Percentiles rank a stretch among this genome's conserved stretches.
Conservation (phyloP, 2,888 invertebrate genomes). For the Thymelicus sylvestris region DNA sequence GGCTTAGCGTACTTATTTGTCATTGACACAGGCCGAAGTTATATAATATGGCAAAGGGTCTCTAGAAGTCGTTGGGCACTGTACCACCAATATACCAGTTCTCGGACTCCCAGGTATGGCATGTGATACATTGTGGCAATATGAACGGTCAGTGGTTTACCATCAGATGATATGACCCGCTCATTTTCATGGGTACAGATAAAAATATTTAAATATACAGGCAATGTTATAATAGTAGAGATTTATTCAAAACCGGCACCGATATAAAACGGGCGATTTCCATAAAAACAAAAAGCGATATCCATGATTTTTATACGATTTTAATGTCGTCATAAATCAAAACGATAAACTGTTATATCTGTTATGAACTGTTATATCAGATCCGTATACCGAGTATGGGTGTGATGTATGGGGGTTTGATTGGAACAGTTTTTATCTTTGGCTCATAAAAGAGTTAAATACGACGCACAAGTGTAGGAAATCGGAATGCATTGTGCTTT, state of each 20-base stretch:
- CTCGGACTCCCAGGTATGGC: too few species aligned
- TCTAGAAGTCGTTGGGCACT: too few species aligned
- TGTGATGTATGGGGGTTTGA: constrained; percentile 58
- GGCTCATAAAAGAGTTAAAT: constrained; percentile 14
- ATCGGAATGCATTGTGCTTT: not conserved
- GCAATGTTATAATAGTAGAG: not conserved
- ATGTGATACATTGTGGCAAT: too few species aligned
- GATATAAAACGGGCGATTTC: constrained; percentile 63
- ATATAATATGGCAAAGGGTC: too few species aligned
- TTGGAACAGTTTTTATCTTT: constrained; percentile 42
- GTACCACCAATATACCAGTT: too few species aligned
- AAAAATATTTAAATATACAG: constrained; percentile 42
- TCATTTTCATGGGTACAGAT: constrained; percentile 12
- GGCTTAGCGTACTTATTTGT: too few species aligned
- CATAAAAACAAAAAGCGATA: constrained; percentile 58
- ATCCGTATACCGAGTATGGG: constrained; percentile 47
- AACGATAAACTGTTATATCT: constrained; percentile 54
- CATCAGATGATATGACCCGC: too few species aligned
- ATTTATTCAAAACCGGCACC: constrained; percentile 41
- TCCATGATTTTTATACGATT: constrained; percentile 66
- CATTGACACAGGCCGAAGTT: too few species aligned
- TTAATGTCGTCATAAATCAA: constrained; percentile 72
- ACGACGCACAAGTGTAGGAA: constrained; percentile 3
- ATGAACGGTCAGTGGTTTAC: too few species aligned
- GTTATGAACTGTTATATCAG: constrained; percentile 50